Evolutionary conservation across 2,888 invertebrate genomes (phyloP).

Genomic region (Fragum whitleyi): DNA sequence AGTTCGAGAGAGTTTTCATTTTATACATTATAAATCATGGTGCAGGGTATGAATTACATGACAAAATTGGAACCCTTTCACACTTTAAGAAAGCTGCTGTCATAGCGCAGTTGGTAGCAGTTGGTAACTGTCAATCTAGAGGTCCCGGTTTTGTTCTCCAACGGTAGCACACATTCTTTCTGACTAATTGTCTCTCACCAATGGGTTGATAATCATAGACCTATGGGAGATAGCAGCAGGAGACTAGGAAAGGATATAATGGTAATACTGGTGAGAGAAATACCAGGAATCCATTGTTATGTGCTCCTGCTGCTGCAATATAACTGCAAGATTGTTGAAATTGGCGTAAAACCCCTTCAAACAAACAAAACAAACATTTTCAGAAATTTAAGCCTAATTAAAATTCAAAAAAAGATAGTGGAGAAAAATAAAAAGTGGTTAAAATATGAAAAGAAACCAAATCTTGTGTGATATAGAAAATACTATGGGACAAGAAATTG

Average conservation of each 20-base stretch:
- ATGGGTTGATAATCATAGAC: neutral
- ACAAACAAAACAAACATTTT: too few species aligned
- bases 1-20: too few species aligned
- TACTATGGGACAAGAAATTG: too few species aligned
- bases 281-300: neutral
- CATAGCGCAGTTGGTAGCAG: conserved; percentile 4
- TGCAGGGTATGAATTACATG: too few species aligned
- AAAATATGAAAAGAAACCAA: too few species aligned
- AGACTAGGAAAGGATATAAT: neutral
- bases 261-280: neutral
- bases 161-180: neutral
- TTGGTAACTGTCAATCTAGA: neutral
- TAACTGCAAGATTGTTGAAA: neutral
- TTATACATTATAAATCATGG: too few species aligned
- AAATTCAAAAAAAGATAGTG: too few species aligned
- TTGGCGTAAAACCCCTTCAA: neutral
- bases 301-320: neutral
- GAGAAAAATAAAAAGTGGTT: too few species aligned
- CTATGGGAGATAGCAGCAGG: neutral
- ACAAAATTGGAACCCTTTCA: too few species aligned
- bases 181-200: neutral
- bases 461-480: too few species aligned
- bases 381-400: too few species aligned
- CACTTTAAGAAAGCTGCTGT: neutral
- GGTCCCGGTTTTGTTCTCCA: neutral